These are phyloP conservation scores for Entomyzon cyanotis DNA, from an alignment of 2,113 vertebrate species.

Conservation along the genomic window DNA sequence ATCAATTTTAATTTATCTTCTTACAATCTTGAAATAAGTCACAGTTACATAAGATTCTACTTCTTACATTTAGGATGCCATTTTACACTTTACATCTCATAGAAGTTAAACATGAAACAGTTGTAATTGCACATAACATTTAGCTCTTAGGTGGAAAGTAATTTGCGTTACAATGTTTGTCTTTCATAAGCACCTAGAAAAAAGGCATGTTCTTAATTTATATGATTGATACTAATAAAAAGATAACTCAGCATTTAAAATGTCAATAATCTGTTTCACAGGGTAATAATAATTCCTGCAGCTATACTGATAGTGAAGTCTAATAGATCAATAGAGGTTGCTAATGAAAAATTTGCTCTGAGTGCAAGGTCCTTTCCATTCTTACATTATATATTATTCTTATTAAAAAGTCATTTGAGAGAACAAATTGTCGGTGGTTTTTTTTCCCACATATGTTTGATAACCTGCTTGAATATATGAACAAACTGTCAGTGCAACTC, in stretches of 20 bases:
- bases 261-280: not conserved
- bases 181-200: not conserved
- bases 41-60: not conserved
- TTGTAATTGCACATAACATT: not conserved
- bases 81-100: not conserved
- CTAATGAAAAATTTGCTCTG: not conserved
- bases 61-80: not conserved
- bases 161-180: not conserved
- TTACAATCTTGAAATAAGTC: not conserved
- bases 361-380: not conserved
- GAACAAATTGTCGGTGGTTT: not conserved
- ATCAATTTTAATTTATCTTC: not conserved
- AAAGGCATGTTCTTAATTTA: not conserved
- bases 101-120: not conserved
- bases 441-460: fast-evolving
- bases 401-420: not conserved
- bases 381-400: not conserved
- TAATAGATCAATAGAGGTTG: not conserved
- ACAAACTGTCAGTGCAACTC: not conserved
- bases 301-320: not conserved
- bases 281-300: not conserved
- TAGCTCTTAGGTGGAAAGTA: not conserved
- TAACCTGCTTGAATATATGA: not conserved
- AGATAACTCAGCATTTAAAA: not conserved
- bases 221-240: not conserved